These are phyloP conservation scores for Hapalemur alaotrensis DNA, from an alignment of 2,797 vertebrate species.

Conservation along the genomic window DNA sequence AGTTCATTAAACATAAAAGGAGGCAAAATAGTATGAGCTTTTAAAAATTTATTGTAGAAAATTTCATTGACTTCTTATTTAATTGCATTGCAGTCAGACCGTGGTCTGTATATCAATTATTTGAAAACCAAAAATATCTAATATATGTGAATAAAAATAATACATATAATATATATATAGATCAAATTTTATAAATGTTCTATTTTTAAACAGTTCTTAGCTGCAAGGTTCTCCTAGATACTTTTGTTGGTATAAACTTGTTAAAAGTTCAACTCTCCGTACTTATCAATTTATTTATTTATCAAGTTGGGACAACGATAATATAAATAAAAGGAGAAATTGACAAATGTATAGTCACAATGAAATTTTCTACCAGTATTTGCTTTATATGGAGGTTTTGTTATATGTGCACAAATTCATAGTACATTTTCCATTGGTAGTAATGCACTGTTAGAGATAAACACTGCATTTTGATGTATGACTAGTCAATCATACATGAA, in stretches of 20 bases:
- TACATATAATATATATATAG: not conserved
- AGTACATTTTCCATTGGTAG: conserved; percentile 12
- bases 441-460: not conserved
- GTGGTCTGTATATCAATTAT: not conserved
- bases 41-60: conserved; percentile 34
- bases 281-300: not conserved
- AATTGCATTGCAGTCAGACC: conserved; percentile 18
- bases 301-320: not conserved
- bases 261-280: not conserved
- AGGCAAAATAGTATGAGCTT: conserved; percentile 9
- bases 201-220: not conserved
- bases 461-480: not conserved
- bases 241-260: not conserved
- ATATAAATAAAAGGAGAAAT: conserved; percentile 25
- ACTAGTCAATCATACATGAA: not conserved
- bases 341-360: not conserved
- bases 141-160: not conserved
- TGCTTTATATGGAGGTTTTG: not conserved
- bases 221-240: not conserved
- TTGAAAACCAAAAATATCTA: not conserved
- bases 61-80: conserved; percentile 23
- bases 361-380: not conserved
- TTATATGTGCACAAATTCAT: not conserved
- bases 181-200: not conserved
- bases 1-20: conserved; percentile 44